Percentiles rank a stretch among this genome's conserved stretches.
phyloP scores from a whole-genome alignment of 2,113 vertebrate genomes.

The Aphyosemion australe region DNA sequence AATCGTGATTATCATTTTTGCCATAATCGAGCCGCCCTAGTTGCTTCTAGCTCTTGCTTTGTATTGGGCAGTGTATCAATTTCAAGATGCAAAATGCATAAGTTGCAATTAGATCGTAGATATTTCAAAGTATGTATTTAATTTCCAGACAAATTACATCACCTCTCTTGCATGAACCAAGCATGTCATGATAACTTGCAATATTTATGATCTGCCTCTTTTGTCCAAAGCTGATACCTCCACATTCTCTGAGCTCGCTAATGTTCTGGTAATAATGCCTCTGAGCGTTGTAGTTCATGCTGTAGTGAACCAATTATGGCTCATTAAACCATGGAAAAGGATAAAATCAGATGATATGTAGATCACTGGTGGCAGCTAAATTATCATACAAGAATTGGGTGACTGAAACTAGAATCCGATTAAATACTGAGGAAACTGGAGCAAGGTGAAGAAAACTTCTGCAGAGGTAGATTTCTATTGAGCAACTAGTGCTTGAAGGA shows the following conservation, averaged over 20 bases:
- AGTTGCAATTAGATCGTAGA: too few species aligned
- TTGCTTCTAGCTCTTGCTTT: too few species aligned
- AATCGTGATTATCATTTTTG: too few species aligned
- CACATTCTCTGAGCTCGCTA: constrained; percentile 50
- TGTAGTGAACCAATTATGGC: constrained; percentile 64
- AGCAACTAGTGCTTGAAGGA: neutral
- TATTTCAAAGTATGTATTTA: too few species aligned
- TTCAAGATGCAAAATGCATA: too few species aligned
- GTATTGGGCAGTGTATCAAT: too few species aligned
- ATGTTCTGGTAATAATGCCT: constrained; percentile 58
- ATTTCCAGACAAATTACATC: neutral
- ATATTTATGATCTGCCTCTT: constrained; percentile 62
- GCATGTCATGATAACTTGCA: constrained; percentile 38
- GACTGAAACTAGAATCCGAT: constrained; percentile 25
- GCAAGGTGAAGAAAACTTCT: constrained; percentile 25
- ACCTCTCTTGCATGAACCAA: constrained; percentile 22
- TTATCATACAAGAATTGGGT: constrained; percentile 34
- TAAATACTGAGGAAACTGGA: constrained; percentile 17
- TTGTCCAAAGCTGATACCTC: constrained; percentile 60
- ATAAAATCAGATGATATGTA: constrained; percentile 25
- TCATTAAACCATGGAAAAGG: constrained; percentile 58
- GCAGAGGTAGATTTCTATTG: neutral
- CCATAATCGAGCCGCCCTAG: too few species aligned
- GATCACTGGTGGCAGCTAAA: constrained; percentile 44
- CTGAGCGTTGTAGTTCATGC: constrained; percentile 55